Base-by-base conservation (phyloP, 2,888 invertebrate genomes). In the Panopea generosa region DNA sequence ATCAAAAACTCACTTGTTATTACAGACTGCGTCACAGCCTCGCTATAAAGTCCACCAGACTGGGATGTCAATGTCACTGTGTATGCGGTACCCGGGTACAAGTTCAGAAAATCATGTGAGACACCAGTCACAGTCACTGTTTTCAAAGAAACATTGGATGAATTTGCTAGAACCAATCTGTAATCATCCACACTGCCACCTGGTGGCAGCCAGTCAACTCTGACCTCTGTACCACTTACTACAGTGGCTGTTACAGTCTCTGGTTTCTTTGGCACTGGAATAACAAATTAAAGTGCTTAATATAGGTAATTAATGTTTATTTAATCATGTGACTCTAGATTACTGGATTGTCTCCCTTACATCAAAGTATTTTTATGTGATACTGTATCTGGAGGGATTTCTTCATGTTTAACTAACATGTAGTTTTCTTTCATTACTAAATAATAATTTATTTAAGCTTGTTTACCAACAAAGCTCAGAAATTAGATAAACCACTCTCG, bases 1-100 rank as follows among this genome's bases (percentile, higher is more conserved):
- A 33, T 7, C 4, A 33, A 6, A 45, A 18, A 45, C 80, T 66
- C 63, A 81, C 81, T 77, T 74, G 86, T 87, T 11, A 40, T 71
- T 16, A 79, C 61, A 9, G 40, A 43, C 24, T 73, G 66, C 4
- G 53, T 56, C 24, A 69, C 50, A 22, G 67, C 29, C n/a, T 67
- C 77, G 57, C 69, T 76, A 60, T 75, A 82, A 16, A 62, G 40
- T 7, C 66, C 60, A n/a, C 67, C 81, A 29, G 82, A 73, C 56
- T 67, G 57, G 11, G 84, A 79, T 24, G 56, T 71, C 9, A 86
- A 66, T n/a, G 52, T 68, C 27, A 87, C 62, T 7, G 45, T 74
- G 63, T 85, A 84, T 27, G 49, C 52, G 16, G 79, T 78, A 65
- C 83, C 87, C 26, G 88, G 83, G n/a, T 67, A 56, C 22, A 89